Base-by-base conservation (phyloP, 2,113 vertebrate species). In the Hemicordylus capensis region DNA sequence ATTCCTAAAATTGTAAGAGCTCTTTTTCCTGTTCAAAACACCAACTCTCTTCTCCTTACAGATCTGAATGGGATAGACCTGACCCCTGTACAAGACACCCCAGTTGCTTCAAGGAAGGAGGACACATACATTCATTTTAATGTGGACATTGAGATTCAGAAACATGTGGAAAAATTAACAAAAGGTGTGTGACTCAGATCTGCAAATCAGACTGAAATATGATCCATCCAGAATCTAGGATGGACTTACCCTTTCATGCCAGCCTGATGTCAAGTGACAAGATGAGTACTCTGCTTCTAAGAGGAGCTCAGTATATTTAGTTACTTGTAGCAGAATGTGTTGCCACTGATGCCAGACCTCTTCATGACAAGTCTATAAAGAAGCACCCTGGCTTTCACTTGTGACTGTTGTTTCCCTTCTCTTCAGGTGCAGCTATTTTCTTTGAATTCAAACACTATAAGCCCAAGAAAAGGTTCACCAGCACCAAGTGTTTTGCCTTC, bases 391-490 rank as follows among this genome's bases (percentile, higher is more conserved):
- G 10, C n/a, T 26, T 48, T n/a, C n/a, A n/a, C n/a, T 39, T 10
- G 63, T 77, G 14, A 74, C 69, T 37, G 19, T 51, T 42, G 59
- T 72, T 19, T 6, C 83, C 86, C 73, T 86, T 24, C 46, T 34
- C 83, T 91, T 10, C 83, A 99, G 99, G 99, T 90, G 98, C 98
- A 94, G 98, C 98, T 93, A 98, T 99, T 95, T 99, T 99, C 97
- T 99, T 99, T 96, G 98, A 99, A 96, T 99, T 99, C 96, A 99
- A 99, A 95, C 98, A 99, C 97, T 99, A 99, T 97, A 99, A 99
- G 95, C 98, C 99, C 85, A 99, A 99, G 92, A 99, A 99, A 91
- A 96, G 96, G 89, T 99, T 99, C 91, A 99, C 98, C 94, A 99
- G 99, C 96, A 99, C 98, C 90, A 99, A 99, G 92, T 99, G 98